Evolutionary conservation across 2,888 invertebrate genomes (phyloP).

Genomic region (Nesidiocoris tenuis): DNA sequence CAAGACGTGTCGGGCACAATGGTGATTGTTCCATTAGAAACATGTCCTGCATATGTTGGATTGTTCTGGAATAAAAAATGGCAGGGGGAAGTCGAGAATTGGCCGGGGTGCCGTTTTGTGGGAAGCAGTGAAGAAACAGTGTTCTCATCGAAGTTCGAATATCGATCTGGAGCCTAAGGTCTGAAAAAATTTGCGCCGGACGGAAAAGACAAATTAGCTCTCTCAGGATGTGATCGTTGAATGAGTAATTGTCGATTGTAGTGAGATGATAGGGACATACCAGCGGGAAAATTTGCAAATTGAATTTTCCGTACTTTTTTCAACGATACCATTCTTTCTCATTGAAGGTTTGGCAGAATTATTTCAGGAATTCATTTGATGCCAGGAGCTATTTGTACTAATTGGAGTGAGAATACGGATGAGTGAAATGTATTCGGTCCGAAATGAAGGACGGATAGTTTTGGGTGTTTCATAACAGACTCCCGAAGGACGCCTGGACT

Average conservation of each 20-base stretch:
- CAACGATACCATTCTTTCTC: no score
- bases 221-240: background rate
- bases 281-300: no score
- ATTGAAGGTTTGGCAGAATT: no score
- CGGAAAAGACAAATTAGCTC: background rate
- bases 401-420: no score
- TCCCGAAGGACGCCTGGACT: no score
- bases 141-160: background rate
- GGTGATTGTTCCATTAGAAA: conserved; percentile 24
- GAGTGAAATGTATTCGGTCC: no score
- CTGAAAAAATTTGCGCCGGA: background rate
- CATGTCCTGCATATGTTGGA: conserved; percentile 7
- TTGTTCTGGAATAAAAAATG: background rate
- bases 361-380: no score
- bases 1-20: conserved; percentile 7
- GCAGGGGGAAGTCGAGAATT: background rate
- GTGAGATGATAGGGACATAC: no score
- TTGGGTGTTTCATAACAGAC: no score
- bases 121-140: background rate
- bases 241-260: background rate
- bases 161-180: background rate
- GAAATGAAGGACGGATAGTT: no score
- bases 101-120: background rate
- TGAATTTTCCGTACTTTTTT: no score
- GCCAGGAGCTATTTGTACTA: no score